Evolutionary conservation across 2,797 vertebrate species (phyloP).

Genomic region (Lophius americanus): DNA sequence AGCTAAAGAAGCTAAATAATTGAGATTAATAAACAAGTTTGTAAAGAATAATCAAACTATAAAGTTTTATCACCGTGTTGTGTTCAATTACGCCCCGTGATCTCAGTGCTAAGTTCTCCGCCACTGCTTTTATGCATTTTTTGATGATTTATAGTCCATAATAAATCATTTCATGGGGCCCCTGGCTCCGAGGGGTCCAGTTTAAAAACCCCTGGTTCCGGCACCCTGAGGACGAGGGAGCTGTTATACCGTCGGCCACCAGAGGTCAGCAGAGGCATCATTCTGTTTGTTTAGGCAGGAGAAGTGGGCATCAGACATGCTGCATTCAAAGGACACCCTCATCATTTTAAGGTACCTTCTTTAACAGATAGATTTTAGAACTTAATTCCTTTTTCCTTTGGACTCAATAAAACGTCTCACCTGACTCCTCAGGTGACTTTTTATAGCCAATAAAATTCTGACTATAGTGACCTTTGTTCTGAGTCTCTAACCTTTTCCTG

Average conservation of each 20-base stretch:
- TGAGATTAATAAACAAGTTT: too few species aligned
- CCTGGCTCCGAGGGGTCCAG: too few species aligned
- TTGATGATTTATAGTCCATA: too few species aligned
- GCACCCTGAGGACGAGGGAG: not conserved
- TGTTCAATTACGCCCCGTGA: too few species aligned
- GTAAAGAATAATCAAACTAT: too few species aligned
- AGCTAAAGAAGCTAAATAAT: too few species aligned
- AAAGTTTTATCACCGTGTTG: too few species aligned
- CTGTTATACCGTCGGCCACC: constrained; percentile 2
- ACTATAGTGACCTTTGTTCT: not conserved
- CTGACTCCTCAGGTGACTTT: not conserved
- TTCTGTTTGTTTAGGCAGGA: not conserved
- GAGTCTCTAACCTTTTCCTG: not conserved
- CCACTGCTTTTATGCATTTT: too few species aligned
- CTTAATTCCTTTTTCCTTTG: not conserved
- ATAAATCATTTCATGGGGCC: too few species aligned
- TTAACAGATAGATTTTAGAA: not conserved
- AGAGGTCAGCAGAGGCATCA: constrained; percentile 1
- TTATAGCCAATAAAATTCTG: not conserved
- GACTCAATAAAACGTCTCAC: constrained; percentile 3
- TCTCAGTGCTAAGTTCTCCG: too few species aligned
- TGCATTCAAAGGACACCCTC: not conserved
- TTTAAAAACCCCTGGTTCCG: not conserved
- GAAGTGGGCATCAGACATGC: not conserved
- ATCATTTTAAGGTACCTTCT: not conserved